phyloP scores from a whole-genome alignment of 2,797 vertebrate species.

The Luscinia luscinia region DNA sequence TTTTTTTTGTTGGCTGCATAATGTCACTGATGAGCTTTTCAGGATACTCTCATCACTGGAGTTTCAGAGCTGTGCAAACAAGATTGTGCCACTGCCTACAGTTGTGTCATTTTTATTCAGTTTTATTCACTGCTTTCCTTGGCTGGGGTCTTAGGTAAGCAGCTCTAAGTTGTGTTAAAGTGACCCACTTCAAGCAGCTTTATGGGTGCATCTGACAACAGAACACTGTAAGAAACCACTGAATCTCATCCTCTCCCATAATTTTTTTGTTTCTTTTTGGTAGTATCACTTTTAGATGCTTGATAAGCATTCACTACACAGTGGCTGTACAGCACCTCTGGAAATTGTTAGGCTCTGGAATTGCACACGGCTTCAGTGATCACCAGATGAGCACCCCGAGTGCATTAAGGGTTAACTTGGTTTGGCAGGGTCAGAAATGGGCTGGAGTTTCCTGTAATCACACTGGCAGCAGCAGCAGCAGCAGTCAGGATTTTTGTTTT shows the following conservation, averaged over 20 bases:
- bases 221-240: background rate
- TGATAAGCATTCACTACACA: background rate
- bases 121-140: background rate
- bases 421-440: background rate
- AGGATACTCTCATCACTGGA: accelerated
- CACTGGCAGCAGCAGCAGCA: background rate
- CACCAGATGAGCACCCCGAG: accelerated
- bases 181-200: background rate
- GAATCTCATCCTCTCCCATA: background rate
- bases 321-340: background rate
- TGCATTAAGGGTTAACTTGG: constrained; percentile 5
- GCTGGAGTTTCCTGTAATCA: constrained; percentile 30
- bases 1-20: background rate
- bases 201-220: background rate
- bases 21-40: background rate
- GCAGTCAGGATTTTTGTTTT: background rate
- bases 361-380: background rate
- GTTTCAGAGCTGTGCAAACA: background rate
- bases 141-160: background rate
- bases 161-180: background rate
- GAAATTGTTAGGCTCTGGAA: background rate
- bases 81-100: background rate
- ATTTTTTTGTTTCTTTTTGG: background rate
- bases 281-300: background rate
- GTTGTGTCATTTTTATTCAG: background rate